Base-by-base conservation (phyloP, 2,888 invertebrate species). In the Slavum lentiscoides region DNA sequence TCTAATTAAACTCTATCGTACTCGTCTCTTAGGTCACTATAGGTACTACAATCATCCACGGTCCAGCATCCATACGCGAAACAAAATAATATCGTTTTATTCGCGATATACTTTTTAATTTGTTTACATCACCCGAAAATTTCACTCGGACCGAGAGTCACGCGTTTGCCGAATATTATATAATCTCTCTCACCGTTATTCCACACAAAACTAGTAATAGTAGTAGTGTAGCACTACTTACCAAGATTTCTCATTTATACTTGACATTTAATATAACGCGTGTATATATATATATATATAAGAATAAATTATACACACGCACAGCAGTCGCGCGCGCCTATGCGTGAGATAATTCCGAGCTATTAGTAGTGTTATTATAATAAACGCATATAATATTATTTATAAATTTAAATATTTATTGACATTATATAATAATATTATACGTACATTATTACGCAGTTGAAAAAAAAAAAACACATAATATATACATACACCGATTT, bases 61-160 rank as follows among this genome's bases (percentile, higher is more conserved):
- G 13, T 49, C 1, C 11, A 49, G 13, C 11, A 49, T 61, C 61
- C 30, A 30, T 13, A 49, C 1, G 15, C 11, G 8, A 49, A 13
- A 49, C 13, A 49, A 49, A 2, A 30, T 49, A 49, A 49, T 49
- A 49, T 43, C n/a, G 43, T 67, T 39, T 74, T 64, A 37, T 30
- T 64, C 59, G 49, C 30, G 11, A 6, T 55, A 61, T 21, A 23
- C 21, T 58, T 74, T 74, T 64, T 77, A 70, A 69, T 77, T 62
- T 53, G 77, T 77, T 77, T 77, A 77, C 77, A 62, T 77, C 77
- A 70, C 55, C 61, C 69, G 39, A 77, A 77, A 77, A 77, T 77
- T 77, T 77, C 77, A 77, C 77, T 77, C 43, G 8, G 37, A 70
- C 69, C 43, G 30, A 30, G 1, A 77, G 69, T 69, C 69, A 70